A percentile compares a stretch with the other conserved stretches of the same genome.
phyloP scores from a whole-genome alignment of 2,888 invertebrate genomes.

The Mycogona germanica region DNA sequence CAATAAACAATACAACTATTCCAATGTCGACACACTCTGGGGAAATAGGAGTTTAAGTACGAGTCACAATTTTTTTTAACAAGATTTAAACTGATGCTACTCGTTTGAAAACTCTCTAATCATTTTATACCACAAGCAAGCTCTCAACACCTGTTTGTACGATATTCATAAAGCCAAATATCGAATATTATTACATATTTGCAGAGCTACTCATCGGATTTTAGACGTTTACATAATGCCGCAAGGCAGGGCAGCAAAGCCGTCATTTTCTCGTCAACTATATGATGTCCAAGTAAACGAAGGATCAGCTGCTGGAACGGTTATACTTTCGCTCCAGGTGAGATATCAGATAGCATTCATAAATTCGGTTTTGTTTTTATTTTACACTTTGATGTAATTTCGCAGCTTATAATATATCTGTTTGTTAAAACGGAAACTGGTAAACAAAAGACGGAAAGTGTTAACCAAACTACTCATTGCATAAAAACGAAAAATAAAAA shows the following conservation, averaged over 20 bases:
- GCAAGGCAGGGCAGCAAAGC: constrained; percentile 67
- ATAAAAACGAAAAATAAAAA: too few species aligned
- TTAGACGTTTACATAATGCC: constrained; percentile 73
- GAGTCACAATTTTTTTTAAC: constrained; percentile 3
- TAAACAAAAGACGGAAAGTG: too few species aligned
- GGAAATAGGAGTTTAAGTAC: too few species aligned
- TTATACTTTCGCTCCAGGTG: constrained; percentile 28
- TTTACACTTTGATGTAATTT: constrained; percentile 1
- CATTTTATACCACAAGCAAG: too few species aligned
- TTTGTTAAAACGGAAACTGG: too few species aligned
- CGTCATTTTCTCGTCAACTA: constrained; percentile 63
- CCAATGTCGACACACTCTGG: too few species aligned
- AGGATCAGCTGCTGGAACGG: constrained; percentile 56
- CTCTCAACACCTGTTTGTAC: too few species aligned
- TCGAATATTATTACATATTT: constrained; percentile 7
- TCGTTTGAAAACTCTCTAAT: too few species aligned
- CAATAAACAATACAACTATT: too few species aligned
- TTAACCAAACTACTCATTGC: too few species aligned
- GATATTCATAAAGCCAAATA: too few species aligned
- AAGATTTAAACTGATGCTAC: background rate
- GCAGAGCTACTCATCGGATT: constrained; percentile 54
- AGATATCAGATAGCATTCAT: background rate
- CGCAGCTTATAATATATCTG: background rate
- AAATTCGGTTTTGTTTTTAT: background rate
- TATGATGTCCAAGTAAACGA: constrained; percentile 82